phyloP scores from a whole-genome alignment of 2,888 invertebrate species.

The Alsophila aescularia region DNA sequence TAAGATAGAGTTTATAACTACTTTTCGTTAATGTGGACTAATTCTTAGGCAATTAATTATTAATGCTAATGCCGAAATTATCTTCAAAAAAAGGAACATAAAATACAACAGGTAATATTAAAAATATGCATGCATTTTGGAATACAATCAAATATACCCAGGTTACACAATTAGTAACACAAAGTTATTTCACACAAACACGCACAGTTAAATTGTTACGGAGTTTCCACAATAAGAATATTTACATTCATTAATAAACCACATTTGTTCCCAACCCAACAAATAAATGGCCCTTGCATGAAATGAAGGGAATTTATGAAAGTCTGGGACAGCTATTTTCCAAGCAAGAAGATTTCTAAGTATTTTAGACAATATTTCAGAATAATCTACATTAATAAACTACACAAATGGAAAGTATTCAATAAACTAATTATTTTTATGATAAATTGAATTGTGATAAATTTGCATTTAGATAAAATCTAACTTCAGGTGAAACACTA shows the following conservation, averaged over 20 bases:
- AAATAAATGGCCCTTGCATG: slow-evolving; percentile 24
- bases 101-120: no score
- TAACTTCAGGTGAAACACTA: no score
- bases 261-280: slow-evolving; percentile 5
- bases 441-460: no score
- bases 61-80: no score
- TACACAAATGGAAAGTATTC: no score
- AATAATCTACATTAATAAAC: no score
- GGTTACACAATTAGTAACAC: slow-evolving; percentile 41
- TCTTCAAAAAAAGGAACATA: no score
- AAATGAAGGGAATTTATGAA: slow-evolving; percentile 29
- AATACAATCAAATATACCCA: slow-evolving; percentile 43
- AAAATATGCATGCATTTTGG: slow-evolving; percentile 47
- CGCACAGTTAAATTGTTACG: slow-evolving; percentile 39
- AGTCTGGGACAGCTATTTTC: slow-evolving; percentile 2
- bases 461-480: no score
- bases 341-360: background rate
- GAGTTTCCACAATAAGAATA: slow-evolving; percentile 35
- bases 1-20: no score
- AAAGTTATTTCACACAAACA: slow-evolving; percentile 51
- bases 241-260: slow-evolving; percentile 34
- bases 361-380: background rate
- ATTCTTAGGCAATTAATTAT: no score
- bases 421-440: no score
- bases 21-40: no score